Conservation (phyloP, 2,113 vertebrate genomes). For the Ptychochromis oligacanthus region DNA sequence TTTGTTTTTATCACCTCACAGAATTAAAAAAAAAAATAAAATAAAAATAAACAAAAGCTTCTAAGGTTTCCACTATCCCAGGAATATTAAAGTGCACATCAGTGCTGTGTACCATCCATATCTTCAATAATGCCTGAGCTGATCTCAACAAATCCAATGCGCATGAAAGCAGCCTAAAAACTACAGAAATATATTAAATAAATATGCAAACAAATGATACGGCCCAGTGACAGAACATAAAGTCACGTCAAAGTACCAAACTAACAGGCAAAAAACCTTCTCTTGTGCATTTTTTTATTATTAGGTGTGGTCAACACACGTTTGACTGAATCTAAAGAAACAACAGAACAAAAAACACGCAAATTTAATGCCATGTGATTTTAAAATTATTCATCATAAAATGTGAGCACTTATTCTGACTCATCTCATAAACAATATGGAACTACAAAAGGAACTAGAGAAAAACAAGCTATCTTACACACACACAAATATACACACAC, state of each 20-base stretch:
- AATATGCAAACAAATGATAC: background rate
- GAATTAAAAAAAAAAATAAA: background rate
- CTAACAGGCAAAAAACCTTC: background rate
- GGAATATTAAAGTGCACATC: background rate
- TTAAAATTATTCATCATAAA: constrained; percentile 1
- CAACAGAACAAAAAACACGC: background rate
- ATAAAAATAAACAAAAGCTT: background rate
- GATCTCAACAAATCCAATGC: background rate
- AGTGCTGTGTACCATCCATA: background rate
- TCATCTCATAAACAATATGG: constrained; percentile 7
- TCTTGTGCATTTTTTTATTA: background rate
- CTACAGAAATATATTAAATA: background rate
- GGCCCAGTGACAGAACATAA: background rate
- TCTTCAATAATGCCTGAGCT: background rate
- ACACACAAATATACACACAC: background rate
- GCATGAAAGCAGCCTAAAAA: background rate
- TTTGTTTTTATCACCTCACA: background rate
- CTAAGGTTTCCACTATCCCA: background rate
- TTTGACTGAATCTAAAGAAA: background rate
- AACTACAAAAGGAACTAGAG: background rate
- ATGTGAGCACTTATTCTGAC: constrained; percentile 7
- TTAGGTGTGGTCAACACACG: background rate
- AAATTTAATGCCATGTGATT: constrained; percentile 7
- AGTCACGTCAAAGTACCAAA: background rate
- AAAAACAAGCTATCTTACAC: background rate